Percentiles rank a stretch among this genome's conserved stretches.
Conservation (phyloP, 2,113 vertebrate genomes). For the Rhynchopsitta pachyrhyncha region DNA sequence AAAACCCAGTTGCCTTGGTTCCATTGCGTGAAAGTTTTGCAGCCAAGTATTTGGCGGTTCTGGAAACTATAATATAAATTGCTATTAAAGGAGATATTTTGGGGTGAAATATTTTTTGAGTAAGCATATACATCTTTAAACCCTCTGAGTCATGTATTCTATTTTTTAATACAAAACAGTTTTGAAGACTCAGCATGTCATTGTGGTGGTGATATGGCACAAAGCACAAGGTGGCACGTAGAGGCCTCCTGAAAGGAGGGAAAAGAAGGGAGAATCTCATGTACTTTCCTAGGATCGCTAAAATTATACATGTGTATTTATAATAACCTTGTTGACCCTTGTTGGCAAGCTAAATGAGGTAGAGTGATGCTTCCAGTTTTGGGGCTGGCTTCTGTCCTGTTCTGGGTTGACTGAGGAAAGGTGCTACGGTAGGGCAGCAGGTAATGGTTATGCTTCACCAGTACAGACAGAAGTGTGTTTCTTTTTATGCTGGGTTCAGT, state of each 20-base stretch:
- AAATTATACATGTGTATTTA: not conserved
- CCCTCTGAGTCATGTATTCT: conserved; percentile 15
- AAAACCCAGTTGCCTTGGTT: not conserved
- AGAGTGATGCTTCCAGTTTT: not conserved
- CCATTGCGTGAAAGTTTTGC: not conserved
- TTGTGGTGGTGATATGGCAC: not conserved
- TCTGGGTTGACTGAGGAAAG: not conserved
- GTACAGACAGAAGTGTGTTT: not conserved
- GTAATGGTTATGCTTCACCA: not conserved
- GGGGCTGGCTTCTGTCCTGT: not conserved
- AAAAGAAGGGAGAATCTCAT: not conserved
- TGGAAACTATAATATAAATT: not conserved
- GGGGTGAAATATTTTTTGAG: not conserved
- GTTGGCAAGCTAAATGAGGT: not conserved
- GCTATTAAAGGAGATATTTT: conserved; percentile 19
- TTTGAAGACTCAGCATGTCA: not conserved
- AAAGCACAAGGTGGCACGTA: not conserved
- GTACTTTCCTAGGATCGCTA: not conserved
- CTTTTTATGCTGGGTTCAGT: not conserved
- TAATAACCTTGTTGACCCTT: not conserved
- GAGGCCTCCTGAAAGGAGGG: not conserved
- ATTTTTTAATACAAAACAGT: not conserved
- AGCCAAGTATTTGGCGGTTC: not conserved
- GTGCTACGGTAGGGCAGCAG: not conserved
- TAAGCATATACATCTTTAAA: conserved; percentile 4